phyloP scores from a whole-genome alignment of 2,113 vertebrate species.

The Glaucomys volans region DNA sequence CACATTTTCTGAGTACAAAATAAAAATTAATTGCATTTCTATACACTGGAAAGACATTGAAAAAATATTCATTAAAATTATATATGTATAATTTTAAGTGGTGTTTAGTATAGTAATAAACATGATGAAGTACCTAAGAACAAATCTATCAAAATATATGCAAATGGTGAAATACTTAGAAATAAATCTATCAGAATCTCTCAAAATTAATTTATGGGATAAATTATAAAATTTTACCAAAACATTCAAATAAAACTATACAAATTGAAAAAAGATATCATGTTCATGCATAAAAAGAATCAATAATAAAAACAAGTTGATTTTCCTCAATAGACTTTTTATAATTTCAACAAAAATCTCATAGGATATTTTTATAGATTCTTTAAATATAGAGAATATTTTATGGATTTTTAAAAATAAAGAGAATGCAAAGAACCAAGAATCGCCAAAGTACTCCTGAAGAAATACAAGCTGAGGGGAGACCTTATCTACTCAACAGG shows the following conservation, averaged over 20 bases:
- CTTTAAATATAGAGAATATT: no score
- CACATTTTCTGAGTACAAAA: not conserved
- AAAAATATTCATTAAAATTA: not conserved
- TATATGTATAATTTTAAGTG: not conserved
- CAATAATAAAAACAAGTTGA: not conserved
- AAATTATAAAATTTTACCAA: slow-evolving; percentile 16
- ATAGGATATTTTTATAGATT: not conserved
- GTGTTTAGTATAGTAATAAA: slow-evolving; percentile 24
- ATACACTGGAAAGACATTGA: not conserved
- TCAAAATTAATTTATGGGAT: slow-evolving; percentile 7
- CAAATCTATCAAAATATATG: slow-evolving; percentile 6
- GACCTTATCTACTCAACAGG: not conserved
- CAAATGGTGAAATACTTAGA: not conserved
- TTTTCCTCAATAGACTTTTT: not conserved
- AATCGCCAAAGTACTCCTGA: not conserved
- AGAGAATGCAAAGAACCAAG: not conserved
- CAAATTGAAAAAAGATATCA: slow-evolving; percentile 16
- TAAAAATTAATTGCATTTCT: slow-evolving; percentile 19
- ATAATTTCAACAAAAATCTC: not conserved
- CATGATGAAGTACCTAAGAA: not conserved
- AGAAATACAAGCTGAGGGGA: not conserved
- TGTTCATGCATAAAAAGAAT: not conserved
- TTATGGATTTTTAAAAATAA: not conserved
- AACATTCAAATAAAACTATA: slow-evolving; percentile 11
- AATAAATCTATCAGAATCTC: not conserved